Base-by-base conservation (phyloP, 2,113 vertebrate genomes). In the Actenoides lindsayi region DNA sequence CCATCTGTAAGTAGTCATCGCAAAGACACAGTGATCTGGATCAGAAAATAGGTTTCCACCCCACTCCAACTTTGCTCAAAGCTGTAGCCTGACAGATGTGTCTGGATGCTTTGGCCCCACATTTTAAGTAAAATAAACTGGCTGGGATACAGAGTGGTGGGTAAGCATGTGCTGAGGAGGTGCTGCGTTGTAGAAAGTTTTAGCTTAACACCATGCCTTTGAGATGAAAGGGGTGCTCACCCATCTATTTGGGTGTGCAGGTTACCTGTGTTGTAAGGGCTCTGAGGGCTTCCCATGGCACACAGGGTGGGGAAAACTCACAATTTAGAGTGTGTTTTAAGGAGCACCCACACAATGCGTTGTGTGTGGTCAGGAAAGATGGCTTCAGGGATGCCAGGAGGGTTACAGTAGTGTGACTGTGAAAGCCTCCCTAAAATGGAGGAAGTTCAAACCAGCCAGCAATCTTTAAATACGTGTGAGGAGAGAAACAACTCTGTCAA, bases 111-210 rank as follows among this genome's bases (percentile, higher is more conserved):
- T 78, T 65, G 19, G 20, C 11, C 84, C 15, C 2, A 0, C 30
- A 14, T 41, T 82, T 92, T 67, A 70, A 35, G 25, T 27, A 83
- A 56, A 57, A 75, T 6, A 24, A 68, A 57, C 2, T 5, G 27
- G 1, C 9, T 48, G 41, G 50, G 31, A 23, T 65, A 27, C 6
- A 6, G 37, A 10, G 30, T 53, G 3, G 0, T 4, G 30, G 42
- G 14, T 8, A 10, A 14, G 16, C 2, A 3, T 7, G 18, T 23
- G 27, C 24, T 20, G 35, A 63, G 31, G 27, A 74, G 23, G 2
- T 75, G 37, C 20, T 82, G 44, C 41, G 82, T 37, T 75, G 33
- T 4, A 27, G 4, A 7, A 39, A n/a, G 2, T 8, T 10, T 35
- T 67, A 41, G 13, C 20, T 51, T 62, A 9, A 20, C 13, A 56